Evolutionary conservation across 2,113 vertebrate species (phyloP).

Genomic region (Hassar affinis): DNA sequence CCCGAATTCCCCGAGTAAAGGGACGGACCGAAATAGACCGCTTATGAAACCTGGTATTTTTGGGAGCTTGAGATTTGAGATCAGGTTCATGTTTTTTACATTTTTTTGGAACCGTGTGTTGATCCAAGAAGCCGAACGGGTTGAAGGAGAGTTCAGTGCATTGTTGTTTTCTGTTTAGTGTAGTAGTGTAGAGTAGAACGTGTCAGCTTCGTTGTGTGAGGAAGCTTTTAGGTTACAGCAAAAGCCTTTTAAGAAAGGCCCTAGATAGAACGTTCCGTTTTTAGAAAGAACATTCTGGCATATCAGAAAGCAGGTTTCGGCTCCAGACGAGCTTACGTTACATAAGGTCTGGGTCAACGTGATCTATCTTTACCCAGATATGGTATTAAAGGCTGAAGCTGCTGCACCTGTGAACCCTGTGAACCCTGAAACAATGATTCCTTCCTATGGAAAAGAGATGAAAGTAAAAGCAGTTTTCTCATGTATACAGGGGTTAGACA

Average conservation of each 20-base stretch:
- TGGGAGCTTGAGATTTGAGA: not conserved
- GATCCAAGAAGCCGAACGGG: not conserved
- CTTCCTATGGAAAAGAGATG: too few relatives aligned
- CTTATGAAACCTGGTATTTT: slow-evolving; percentile 8
- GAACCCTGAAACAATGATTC: not conserved
- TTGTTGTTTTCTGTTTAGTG: not conserved
- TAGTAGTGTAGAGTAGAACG: too few relatives aligned
- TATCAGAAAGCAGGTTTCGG: not conserved
- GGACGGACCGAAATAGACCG: slow-evolving; percentile 3
- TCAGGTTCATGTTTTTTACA: not conserved
- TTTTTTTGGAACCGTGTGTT: not conserved
- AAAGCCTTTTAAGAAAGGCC: not conserved
- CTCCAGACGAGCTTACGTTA: not conserved
- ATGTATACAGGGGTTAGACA: too few relatives aligned
- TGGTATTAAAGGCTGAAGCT: not conserved
- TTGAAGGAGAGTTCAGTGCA: not conserved
- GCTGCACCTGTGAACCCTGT: not conserved
- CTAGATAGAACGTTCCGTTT: not conserved
- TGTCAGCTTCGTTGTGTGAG: not conserved
- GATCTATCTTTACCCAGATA: not conserved
- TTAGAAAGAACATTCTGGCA: not conserved
- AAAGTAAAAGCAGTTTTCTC: not conserved
- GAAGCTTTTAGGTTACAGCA: not conserved
- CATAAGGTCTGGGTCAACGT: not conserved
- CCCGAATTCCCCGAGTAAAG: slow-evolving; percentile 26